Percentiles rank a stretch among this genome's conserved stretches.
These are phyloP conservation scores for Chrysomela aeneicollis DNA, from an alignment of 2,888 invertebrate species.

Conservation along the genomic window DNA sequence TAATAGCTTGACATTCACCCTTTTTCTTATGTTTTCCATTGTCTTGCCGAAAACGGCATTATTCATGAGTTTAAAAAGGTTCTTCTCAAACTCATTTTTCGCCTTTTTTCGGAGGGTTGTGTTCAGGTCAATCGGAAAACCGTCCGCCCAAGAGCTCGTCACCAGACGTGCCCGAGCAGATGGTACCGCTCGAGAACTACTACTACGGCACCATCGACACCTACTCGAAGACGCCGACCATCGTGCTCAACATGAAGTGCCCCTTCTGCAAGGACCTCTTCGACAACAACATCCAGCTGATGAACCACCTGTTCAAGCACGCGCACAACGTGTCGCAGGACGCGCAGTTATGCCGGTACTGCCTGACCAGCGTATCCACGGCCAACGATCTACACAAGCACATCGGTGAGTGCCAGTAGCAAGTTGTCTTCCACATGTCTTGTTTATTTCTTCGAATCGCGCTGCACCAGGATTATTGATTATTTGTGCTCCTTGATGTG, in stretches of 20 bases:
- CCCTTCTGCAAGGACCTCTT: slow-evolving; percentile 61
- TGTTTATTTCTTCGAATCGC: no score
- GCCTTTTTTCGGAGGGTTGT: no score
- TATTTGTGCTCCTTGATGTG: no score
- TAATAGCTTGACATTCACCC: no score
- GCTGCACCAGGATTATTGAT: no score
- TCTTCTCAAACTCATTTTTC: no score
- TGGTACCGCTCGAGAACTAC: slow-evolving; percentile 68
- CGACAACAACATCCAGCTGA: slow-evolving; percentile 74
- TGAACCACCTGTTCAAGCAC: slow-evolving; percentile 78
- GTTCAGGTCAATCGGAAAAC: no score
- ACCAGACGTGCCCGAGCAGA: slow-evolving; percentile 58
- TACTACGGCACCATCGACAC: slow-evolving; percentile 66
- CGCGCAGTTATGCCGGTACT: slow-evolving; percentile 67
- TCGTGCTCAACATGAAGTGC: slow-evolving; percentile 57
- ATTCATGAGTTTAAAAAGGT: no score
- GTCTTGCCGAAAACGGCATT: no score
- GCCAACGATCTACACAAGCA: slow-evolving; percentile 73
- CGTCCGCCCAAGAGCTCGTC: slow-evolving; percentile 59
- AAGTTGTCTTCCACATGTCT: no score
- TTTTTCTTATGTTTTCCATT: no score
- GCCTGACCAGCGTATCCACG: slow-evolving; percentile 71
- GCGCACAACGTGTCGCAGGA: slow-evolving; percentile 63
- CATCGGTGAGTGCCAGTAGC: slow-evolving; percentile 59
- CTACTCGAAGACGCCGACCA: slow-evolving; percentile 44